These are phyloP conservation scores for Rhagonycha fulva DNA, from an alignment of 2,888 invertebrate genomes.

Conservation along the genomic window DNA sequence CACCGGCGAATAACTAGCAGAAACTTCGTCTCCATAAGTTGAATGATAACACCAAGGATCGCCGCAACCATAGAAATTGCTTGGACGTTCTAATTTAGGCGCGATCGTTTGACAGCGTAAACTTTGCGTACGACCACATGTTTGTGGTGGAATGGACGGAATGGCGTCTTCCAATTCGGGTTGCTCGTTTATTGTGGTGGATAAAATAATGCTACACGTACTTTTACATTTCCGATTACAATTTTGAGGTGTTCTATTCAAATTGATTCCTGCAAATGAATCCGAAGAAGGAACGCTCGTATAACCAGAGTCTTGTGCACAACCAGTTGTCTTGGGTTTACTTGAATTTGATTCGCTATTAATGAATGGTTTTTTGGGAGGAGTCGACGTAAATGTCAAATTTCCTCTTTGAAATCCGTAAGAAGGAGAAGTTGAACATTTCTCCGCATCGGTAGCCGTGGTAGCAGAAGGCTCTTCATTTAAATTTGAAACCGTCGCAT, in stretches of 20 bases:
- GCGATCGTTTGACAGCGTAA: constrained; percentile 54
- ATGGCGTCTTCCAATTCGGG: constrained; percentile 40
- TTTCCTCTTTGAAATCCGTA: constrained; percentile 60
- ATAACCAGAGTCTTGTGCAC: constrained; percentile 51
- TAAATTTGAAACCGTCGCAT: constrained; percentile 32
- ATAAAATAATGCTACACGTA: constrained; percentile 70
- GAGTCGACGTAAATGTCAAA: constrained; percentile 59
- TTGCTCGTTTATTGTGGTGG: constrained; percentile 56
- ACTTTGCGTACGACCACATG: constrained; percentile 52
- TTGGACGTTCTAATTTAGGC: constrained; percentile 39
- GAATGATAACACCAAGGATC: constrained; percentile 57
- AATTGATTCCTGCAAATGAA: constrained; percentile 46
- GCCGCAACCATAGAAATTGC: constrained; percentile 50
- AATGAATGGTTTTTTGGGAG: constrained; percentile 40
- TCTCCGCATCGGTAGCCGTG: constrained; percentile 15
- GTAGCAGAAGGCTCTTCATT: constrained; percentile 22
- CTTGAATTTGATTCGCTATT: constrained; percentile 6
- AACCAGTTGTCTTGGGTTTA: constrained; percentile 1
- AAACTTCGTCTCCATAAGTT: constrained; percentile 40
- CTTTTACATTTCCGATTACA: constrained; percentile 64
- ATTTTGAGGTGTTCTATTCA: constrained; percentile 48
- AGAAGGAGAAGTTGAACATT: constrained; percentile 25
- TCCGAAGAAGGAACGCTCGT: constrained; percentile 58
- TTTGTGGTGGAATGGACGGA: constrained; percentile 13
- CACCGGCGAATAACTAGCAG: constrained; percentile 49